Evolutionary conservation across 2,113 vertebrate genomes (phyloP), one percentile per base, ranked within the genome.

Genomic region (Echinops telfairi): DNA sequence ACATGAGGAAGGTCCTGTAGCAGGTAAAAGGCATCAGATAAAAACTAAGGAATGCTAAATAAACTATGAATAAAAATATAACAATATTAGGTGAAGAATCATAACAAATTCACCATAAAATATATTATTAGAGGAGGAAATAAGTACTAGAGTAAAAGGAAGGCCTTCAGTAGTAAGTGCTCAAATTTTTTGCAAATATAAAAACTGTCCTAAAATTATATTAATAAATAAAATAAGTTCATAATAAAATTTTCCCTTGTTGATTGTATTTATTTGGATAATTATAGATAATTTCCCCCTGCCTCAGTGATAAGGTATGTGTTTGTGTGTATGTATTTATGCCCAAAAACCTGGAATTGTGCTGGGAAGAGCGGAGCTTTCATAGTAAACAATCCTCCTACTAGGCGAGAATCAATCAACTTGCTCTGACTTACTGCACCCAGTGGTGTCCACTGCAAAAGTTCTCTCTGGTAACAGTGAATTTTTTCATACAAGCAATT

Each of bases 171-270:
- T 16, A 70, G 8, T 82, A 77, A 71, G 36, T 47, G 27, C 6
- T 78, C 29, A 87, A 66, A 36, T 90, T 73, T 93, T 62, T 8
- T n/a, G 23, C 57, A 83, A 84, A 70, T 81, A 3, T 60, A 53
- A 53, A 89, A 82, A 82, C 22, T 79, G 15, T 27, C 38, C 22
- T 40, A 81, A 64, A 57, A 88, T 6, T 58, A 6, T 86, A 2
- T 84, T 86, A 73, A 19, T 86, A 86, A 58, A 94, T 43, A 53
- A 53, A 77, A 43, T 29, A 27, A 82, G 25, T 80, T 10, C 91
- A 83, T 86, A 33, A 33, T 78, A 71, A 73, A 78, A 38, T 14
- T n/a, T 47, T 22, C 12, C 75, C 3, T 70, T 20, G 25, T 40
- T 84, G 1, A 83, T 75, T 88, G 4, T n/a, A 19, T 33, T 86